These are phyloP conservation scores for Yponomeuta sedellus DNA, from an alignment of 2,888 invertebrate genomes.

Conservation along the genomic window DNA sequence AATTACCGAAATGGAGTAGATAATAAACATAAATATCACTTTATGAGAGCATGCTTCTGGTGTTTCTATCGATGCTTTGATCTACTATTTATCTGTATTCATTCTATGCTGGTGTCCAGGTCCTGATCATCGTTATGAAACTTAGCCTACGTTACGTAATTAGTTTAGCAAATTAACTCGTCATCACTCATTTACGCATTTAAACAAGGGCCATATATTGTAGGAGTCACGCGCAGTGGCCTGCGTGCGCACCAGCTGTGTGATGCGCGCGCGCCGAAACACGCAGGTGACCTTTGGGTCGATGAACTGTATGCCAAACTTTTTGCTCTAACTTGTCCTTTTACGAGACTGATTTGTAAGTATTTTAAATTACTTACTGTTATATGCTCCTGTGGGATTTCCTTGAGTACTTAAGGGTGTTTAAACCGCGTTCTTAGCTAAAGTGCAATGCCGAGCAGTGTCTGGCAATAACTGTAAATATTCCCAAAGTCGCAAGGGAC, in stretches of 20 bases:
- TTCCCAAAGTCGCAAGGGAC: slow-evolving; percentile 19
- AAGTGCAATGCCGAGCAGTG: neutral
- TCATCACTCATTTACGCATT: slow-evolving; percentile 8
- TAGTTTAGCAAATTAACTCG: no score
- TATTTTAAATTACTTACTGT: neutral
- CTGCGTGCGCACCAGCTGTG: slow-evolving; percentile 29
- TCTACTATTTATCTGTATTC: neutral
- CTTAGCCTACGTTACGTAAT: no score
- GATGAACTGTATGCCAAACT: slow-evolving; percentile 34
- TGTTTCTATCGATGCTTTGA: neutral
- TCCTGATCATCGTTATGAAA: no score
- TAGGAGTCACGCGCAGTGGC: neutral
- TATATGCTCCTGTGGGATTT: neutral
- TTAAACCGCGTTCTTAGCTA: slow-evolving; percentile 5
- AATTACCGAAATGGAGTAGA: slow-evolving; percentile 19
- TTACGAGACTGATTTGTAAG: neutral
- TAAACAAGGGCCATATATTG: slow-evolving; percentile 14
- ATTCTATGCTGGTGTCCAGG: neutral
- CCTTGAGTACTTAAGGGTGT: neutral
- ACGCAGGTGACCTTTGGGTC: slow-evolving; percentile 43
- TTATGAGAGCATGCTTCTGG: neutral
- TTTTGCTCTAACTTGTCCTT: neutral
- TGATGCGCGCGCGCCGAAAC: slow-evolving; percentile 35
- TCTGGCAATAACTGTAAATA: slow-evolving; percentile 20
- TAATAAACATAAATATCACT: slow-evolving; percentile 16